Evolutionary conservation across 23 tunicate species (phyloP), one percentile per base, ranked within the genome.

Genomic region (Trididemnum clinides): DNA sequence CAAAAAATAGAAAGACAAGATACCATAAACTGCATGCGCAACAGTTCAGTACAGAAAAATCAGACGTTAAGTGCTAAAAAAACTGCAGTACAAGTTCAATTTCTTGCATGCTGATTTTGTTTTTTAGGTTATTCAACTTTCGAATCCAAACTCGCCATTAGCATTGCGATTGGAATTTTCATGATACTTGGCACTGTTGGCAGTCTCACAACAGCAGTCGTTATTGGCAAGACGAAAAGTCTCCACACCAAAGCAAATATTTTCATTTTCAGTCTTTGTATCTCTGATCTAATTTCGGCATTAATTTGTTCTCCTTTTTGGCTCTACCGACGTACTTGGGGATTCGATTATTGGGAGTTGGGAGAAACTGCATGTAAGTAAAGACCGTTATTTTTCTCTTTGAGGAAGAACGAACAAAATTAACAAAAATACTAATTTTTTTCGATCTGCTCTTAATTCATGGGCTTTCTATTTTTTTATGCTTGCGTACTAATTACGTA

Each of bases 241-340:
- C 77, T 63, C 0, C 85, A 80, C 39, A 58, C 85, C 39, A 35
- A 32, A 39, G 44, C 73, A 15, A 80, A 80, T 29, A 19, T 80
- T 15, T 80, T 80, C 49, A 58, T 80, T n/a, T 31, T 33, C 38
- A 80, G 85, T 29, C 72, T 80, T 6, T 80, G 85, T 0, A 18
- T 80, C 37, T 80, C 85, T 23, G 85, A 80, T 80, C 78, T 63
- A 0, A 63, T 35, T 31, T 80, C 85, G 22, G 77, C 85, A 12
- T 33, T 80, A 21, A n/a, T 80, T 10, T 80, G 85, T 27, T 80
- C 85, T 2, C 85, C 85, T 0, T 31, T 80, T 0, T 80, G 85
- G 85, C 78, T 63, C 78, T 80, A 80, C 31, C 37, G 85, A 34
- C 63, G 85, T 29, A 80, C 85, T 0, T 80, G 85, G 85, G 85